A percentile compares a stretch with the other conserved stretches of the same genome.
Evolutionary conservation across 2,797 vertebrate genomes (phyloP).

Genomic region (Gorsachius magnificus): DNA sequence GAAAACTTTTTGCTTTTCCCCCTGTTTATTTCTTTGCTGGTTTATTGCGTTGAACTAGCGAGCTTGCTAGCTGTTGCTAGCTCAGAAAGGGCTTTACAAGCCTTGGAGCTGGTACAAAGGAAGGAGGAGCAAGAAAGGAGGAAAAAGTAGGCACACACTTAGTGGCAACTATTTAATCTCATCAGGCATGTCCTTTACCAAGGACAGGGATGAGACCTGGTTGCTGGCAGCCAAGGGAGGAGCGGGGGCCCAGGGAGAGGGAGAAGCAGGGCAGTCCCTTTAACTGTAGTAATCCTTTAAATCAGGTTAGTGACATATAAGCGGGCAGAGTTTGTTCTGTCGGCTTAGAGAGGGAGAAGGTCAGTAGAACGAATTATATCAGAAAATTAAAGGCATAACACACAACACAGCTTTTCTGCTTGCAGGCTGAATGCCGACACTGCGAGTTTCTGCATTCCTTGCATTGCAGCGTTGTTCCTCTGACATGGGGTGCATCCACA

Average conservation of each 20-base stretch:
- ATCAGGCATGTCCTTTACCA: not conserved
- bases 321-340: not conserved
- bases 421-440: rapidly evolving
- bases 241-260: not conserved
- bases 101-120: not conserved
- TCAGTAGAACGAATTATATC: not conserved
- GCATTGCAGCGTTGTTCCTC: not conserved
- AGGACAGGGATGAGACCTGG: not conserved
- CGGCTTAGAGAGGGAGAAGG: not conserved
- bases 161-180: not conserved
- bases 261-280: not conserved
- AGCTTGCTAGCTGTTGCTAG: not conserved
- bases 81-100: not conserved
- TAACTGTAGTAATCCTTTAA: not conserved
- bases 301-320: not conserved
- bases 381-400: not conserved
- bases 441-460: not conserved
- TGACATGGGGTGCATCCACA: not conserved
- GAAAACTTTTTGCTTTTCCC: not conserved
- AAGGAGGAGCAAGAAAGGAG: not conserved
- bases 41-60: not conserved
- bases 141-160: not conserved
- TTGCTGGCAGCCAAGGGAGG: not conserved
- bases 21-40: not conserved
- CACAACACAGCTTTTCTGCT: not conserved